Evolutionary conservation across 2,888 invertebrate genomes (phyloP).

Genomic region (Dendrolimus pini): DNA sequence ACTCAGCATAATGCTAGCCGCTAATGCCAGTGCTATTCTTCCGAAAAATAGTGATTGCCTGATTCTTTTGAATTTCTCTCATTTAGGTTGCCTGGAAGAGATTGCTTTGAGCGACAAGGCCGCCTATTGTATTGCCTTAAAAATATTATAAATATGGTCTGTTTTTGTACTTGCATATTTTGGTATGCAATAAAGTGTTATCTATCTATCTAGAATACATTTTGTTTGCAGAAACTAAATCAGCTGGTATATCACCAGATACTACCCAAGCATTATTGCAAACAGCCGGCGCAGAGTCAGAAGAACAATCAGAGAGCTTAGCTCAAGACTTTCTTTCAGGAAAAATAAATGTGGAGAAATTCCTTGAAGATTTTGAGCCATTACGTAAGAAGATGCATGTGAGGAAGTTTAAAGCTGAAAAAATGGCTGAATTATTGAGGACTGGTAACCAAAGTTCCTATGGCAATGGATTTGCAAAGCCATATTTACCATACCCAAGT

Average conservation of each 20-base stretch:
- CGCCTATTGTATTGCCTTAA: no score
- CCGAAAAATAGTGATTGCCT: no score
- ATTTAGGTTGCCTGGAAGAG: no score
- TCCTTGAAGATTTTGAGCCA: conserved; percentile 88
- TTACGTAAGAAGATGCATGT: conserved; percentile 76
- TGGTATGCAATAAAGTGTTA: no score
- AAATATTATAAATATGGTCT: no score
- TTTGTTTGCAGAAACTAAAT: conserved; percentile 80
- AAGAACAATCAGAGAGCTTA: conserved; percentile 92
- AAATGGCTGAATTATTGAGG: conserved; percentile 86
- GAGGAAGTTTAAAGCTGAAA: conserved; percentile 95
- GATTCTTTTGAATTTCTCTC: no score
- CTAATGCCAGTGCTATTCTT: no score
- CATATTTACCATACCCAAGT: conserved; percentile 62
- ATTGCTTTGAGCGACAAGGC: no score
- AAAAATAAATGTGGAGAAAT: conserved; percentile 85
- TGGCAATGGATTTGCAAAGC: conserved; percentile 55
- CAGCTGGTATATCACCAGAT: conserved; percentile 87
- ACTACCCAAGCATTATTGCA: conserved; percentile 92
- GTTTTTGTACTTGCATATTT: no score
- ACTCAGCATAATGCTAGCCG: no score
- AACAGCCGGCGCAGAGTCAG: conserved; percentile 93
- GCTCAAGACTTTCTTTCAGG: conserved; percentile 88
- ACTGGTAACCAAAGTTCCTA: conserved; percentile 47
- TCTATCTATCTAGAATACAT: no score